Conservation (phyloP, 2,888 invertebrate genomes). For the Vannuccia rotundouncinata region DNA sequence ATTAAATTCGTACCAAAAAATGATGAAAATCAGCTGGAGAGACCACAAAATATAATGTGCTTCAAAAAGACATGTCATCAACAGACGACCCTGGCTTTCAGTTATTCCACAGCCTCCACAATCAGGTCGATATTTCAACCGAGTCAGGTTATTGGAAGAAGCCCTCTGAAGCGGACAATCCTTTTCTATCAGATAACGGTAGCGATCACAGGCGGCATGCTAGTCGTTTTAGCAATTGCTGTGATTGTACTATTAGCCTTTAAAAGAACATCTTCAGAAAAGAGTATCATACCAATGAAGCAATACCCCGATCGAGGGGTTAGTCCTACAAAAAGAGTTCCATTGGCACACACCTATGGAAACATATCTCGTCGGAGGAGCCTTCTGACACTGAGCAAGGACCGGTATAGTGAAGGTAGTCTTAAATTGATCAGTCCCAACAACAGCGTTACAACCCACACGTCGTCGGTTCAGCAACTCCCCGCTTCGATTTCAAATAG, state of each 20-base stretch:
- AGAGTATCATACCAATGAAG: not conserved
- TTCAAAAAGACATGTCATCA: not conserved
- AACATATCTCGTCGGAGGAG: not conserved
- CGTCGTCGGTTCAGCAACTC: not conserved
- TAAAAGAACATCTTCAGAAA: not conserved
- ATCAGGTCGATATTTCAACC: not conserved
- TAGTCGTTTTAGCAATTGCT: not conserved
- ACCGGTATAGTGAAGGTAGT: not conserved
- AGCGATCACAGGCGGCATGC: not conserved
- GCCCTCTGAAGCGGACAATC: not conserved
- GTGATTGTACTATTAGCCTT: not conserved
- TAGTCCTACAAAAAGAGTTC: not conserved
- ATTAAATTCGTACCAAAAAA: not conserved
- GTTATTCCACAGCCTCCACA: not conserved
- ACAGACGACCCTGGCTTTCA: not conserved
- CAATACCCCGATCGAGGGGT: not conserved
- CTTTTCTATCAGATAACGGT: not conserved
- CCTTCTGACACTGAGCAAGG: not conserved
- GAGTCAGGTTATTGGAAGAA: not conserved
- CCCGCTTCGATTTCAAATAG: too few relatives aligned
- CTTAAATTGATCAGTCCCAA: not conserved
- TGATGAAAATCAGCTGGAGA: not conserved
- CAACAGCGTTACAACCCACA: not conserved
- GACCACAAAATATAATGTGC: not conserved
- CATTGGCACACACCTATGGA: not conserved